Conservation (phyloP, 2,797 vertebrate species). For the Hydrolagus colliei region DNA sequence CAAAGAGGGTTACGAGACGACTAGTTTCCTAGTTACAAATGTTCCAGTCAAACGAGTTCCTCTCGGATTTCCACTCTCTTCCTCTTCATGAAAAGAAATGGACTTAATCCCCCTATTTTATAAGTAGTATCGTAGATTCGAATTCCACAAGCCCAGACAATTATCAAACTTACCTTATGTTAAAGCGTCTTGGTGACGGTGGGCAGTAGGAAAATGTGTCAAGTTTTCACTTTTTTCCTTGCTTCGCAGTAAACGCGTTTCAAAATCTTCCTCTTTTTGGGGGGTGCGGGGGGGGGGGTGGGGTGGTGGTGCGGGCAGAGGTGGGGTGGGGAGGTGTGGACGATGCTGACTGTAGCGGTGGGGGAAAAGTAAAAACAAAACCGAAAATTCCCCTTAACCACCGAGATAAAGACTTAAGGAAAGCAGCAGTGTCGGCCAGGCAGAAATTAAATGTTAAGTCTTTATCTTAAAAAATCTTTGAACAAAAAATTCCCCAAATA, state of each 20-base stretch:
- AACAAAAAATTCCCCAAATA: background rate
- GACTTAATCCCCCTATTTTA: slow-evolving; percentile 49
- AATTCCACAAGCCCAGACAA: background rate
- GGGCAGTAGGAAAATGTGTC: background rate
- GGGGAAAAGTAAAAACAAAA: background rate
- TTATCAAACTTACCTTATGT: slow-evolving; percentile 19
- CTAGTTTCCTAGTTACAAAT: slow-evolving; percentile 52
- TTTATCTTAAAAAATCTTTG: background rate
- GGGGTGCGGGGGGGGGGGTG: too few species aligned
- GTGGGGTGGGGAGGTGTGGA: too few species aligned
- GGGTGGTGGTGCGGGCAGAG: too few species aligned
- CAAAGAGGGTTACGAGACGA: slow-evolving; percentile 46
- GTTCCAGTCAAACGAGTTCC: slow-evolving; percentile 49
- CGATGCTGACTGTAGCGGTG: too few species aligned
- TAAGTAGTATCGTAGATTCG: slow-evolving; percentile 5
- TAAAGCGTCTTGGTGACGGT: background rate
- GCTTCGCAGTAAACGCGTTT: background rate
- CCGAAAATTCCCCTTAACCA: background rate
- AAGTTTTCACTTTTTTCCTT: slow-evolving; percentile 20
- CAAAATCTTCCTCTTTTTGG: background rate
- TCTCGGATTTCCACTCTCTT: slow-evolving; percentile 54
- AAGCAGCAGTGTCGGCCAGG: background rate
- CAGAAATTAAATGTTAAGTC: background rate
- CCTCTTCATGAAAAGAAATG: slow-evolving; percentile 53
- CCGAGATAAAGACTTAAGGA: background rate